Percentiles rank a stretch among this genome's conserved stretches.
These are phyloP conservation scores for Hermetia illucens DNA, from an alignment of 1,140 invertebrate species.

Conservation along the genomic window DNA sequence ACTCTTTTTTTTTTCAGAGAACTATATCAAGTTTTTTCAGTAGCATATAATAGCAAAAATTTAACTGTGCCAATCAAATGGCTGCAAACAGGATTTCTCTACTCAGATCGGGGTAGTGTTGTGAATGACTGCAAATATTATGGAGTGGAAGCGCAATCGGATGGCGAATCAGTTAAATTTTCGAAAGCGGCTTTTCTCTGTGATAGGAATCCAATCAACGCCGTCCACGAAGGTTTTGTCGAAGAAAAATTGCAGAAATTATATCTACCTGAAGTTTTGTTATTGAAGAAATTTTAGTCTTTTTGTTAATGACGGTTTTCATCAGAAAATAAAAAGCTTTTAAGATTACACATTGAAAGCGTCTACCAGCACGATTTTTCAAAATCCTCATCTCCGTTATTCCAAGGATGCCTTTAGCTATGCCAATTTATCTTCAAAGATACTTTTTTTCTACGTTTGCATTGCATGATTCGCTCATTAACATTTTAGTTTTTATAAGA, in stretches of 20 bases:
- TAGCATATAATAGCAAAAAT: constrained; percentile 38
- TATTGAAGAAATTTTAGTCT: constrained; percentile 17
- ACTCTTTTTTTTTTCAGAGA: constrained; percentile 25
- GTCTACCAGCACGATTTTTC: too few species aligned
- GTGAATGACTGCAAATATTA: constrained; percentile 20
- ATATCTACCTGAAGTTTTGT: constrained; percentile 20
- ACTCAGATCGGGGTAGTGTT: constrained; percentile 14
- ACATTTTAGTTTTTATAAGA: too few species aligned
- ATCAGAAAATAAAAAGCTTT: too few species aligned
- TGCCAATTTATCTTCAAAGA: too few species aligned
- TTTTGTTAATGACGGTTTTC: too few species aligned
- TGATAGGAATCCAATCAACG: constrained; percentile 7
- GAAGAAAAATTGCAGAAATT: constrained; percentile 18
- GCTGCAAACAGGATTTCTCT: constrained; percentile 23
- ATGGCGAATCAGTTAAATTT: constrained; percentile 17
- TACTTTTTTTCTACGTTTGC: too few species aligned
- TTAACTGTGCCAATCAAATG: constrained; percentile 31
- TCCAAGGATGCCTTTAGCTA: too few species aligned
- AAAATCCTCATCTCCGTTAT: too few species aligned
- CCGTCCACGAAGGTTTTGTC: constrained; percentile 15
- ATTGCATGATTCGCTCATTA: too few species aligned
- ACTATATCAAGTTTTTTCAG: constrained; percentile 35
- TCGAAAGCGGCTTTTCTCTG: constrained; percentile 19
- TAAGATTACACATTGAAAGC: too few species aligned
- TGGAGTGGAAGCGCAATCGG: constrained; percentile 11